Percentiles rank a stretch among this genome's conserved stretches.
Conservation (phyloP, 2,797 vertebrate species). For the Acanthopagrus latus region DNA sequence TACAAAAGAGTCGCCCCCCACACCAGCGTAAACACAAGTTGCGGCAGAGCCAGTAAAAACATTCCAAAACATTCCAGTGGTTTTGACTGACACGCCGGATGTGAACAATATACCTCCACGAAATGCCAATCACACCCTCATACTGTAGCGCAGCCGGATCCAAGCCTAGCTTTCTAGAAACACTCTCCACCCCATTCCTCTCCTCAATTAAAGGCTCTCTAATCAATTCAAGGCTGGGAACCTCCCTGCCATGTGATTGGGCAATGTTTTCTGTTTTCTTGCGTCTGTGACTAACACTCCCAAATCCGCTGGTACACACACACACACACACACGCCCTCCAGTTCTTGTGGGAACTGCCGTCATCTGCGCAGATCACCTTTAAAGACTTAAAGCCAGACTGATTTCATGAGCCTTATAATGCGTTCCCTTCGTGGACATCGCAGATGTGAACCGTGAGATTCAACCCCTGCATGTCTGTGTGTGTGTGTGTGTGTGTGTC, state of each 20-base stretch:
- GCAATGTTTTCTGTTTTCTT: constrained; percentile 68
- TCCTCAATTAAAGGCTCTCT: constrained; percentile 60
- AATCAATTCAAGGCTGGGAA: constrained; percentile 75
- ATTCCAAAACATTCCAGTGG: constrained; percentile 69
- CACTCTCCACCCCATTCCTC: constrained; percentile 43
- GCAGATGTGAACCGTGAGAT: constrained; percentile 13
- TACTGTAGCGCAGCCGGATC: constrained; percentile 14
- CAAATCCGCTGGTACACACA: constrained; percentile 50
- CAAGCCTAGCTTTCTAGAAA: constrained; percentile 40
- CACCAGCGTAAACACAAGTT: constrained; percentile 60
- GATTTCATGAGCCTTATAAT: constrained; percentile 43
- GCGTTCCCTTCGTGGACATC: constrained; percentile 43
- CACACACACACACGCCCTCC: constrained; percentile 32
- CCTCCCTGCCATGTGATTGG: constrained; percentile 72
- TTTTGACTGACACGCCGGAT: constrained; percentile 63
- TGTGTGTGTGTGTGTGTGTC: constrained; percentile 25
- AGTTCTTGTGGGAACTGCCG: constrained; percentile 61
- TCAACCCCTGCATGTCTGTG: constrained; percentile 19
- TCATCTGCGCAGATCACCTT: constrained; percentile 44
- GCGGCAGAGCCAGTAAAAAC: constrained; percentile 51
- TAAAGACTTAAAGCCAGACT: constrained; percentile 19
- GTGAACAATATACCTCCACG: constrained; percentile 61
- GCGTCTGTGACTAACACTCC: constrained; percentile 66
- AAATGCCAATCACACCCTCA: constrained; percentile 51
- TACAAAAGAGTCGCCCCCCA: constrained; percentile 49